Evolutionary conservation across 2,797 vertebrate genomes (phyloP), one percentile per base, ranked within the genome.

Genomic region (Pangasius krempfi): DNA sequence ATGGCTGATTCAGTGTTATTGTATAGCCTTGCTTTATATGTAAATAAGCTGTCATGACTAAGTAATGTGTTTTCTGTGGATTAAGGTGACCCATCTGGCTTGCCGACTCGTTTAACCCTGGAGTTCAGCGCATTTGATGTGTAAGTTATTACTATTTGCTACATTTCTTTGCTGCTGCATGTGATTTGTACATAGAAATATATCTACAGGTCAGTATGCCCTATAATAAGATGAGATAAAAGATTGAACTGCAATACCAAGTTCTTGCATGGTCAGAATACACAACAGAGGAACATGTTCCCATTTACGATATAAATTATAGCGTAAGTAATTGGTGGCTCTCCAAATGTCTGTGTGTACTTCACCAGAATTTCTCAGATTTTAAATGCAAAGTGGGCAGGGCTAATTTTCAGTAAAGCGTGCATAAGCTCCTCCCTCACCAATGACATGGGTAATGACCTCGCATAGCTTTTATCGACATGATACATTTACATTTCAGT

Each of bases 101-200:
- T 99, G 90, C 98, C 98, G 9, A 97, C 98, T 91, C 98, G 99
- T 40, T 91, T 99, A 88, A 99, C 98, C 0, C 90, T 99, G 96
- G 99, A 99, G 94, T 99, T 97, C 90, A 99, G 97, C 93, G 98
- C 99, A 86, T 99, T 99, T 96, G 98, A 99, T 91, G 94, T 93
- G 99, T 99, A 93, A 98, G 98, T 98, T 80, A 72, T 27, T 84
- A 25, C 14, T 52, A 13, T 87, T 52, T 58, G 0, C 75, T 60
- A 60, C 20, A 60, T 20, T 80, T 12, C 16, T 16, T 87, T 90
- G 7, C 56, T 1, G 6, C 30, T 87, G 4, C 56, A 50, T 64
- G 52, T 40, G 22, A 85, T 73, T 40, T 73, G 64, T 14, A 50
- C 10, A 33, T 56, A 54, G 1, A 54, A 54, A 30, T 79, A 7